Percentiles rank a stretch among this genome's conserved stretches.
phyloP scores from a whole-genome alignment of 2,888 invertebrate species.

The Gymnosoma rotundatum region DNA sequence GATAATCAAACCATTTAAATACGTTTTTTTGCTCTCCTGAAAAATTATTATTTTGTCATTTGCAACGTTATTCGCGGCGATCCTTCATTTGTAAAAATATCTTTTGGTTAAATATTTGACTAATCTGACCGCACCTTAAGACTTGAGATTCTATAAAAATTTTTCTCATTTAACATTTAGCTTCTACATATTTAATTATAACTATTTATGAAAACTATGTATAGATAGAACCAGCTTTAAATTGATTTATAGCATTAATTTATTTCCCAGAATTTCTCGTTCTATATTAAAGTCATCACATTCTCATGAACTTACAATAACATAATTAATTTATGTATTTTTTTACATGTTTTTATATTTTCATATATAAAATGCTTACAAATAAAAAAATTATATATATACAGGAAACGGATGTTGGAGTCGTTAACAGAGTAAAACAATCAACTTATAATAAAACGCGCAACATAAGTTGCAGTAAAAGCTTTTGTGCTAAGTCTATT shows the following conservation, averaged over 20 bases:
- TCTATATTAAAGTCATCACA: no score
- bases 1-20: no score
- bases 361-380: background rate
- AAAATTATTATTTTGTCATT: no score
- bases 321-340: background rate
- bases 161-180: no score
- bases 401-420: constrained; percentile 66
- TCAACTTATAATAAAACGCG: background rate
- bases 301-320: constrained; percentile 40
- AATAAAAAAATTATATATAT: background rate
- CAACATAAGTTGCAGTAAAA: background rate
- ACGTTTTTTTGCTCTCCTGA: no score
- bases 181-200: no score
- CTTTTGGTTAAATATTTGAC: no score
- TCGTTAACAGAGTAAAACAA: constrained; percentile 9
- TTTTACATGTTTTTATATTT: background rate
- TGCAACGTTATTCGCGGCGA: no score
- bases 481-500: background rate
- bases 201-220: no score
- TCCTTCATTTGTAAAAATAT: no score
- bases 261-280: constrained; percentile 7
- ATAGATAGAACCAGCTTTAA: background rate
- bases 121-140: no score
- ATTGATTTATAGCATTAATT: background rate
- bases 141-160: no score